Evolutionary conservation across 2,888 invertebrate genomes (phyloP).

Genomic region (Marronus borbonicus): DNA sequence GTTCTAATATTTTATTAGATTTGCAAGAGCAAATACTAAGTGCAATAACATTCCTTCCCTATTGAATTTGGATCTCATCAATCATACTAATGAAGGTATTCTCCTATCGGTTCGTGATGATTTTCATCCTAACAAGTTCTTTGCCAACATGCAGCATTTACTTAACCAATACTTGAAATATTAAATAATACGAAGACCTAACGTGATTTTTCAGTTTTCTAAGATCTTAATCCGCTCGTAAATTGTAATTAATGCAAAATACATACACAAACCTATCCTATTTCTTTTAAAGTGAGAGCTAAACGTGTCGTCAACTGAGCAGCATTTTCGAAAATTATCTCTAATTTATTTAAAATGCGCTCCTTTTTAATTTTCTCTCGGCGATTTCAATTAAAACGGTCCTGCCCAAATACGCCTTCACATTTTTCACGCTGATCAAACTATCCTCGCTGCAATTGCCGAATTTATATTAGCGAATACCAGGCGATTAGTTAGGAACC

Average conservation of each 20-base stretch:
- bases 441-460: constrained; percentile 16
- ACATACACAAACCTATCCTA: too few species aligned
- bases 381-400: background rate
- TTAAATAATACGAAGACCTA: too few species aligned
- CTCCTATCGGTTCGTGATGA: background rate
- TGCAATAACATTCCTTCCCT: background rate
- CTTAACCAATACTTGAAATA: background rate
- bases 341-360: too few species aligned
- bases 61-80: background rate
- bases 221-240: too few species aligned
- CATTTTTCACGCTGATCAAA: constrained; percentile 28
- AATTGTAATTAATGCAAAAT: too few species aligned
- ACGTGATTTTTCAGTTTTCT: too few species aligned
- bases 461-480: constrained; percentile 33
- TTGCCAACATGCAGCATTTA: background rate
- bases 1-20: background rate
- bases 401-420: too few species aligned
- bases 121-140: background rate
- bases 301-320: too few species aligned
- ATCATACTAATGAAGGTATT: background rate
- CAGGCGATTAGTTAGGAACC: constrained; percentile 20
- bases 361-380: background rate
- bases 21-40: background rate
- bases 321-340: too few species aligned
- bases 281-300: too few species aligned